Evolutionary conservation across 2,797 vertebrate genomes (phyloP), one percentile per base, ranked within the genome.

Genomic region (Octomys mimax): DNA sequence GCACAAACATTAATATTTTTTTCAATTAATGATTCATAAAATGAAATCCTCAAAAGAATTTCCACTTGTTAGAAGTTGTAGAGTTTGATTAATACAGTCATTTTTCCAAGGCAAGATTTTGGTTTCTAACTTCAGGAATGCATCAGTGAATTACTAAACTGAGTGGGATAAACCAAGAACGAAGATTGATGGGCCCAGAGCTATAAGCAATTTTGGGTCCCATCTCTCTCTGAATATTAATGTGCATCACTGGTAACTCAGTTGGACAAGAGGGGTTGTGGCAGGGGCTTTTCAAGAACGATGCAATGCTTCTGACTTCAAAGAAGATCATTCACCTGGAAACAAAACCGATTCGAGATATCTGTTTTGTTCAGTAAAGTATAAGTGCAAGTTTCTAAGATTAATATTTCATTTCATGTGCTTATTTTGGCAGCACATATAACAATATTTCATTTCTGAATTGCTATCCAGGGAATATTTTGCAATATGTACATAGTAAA

Each of bases 11-110:
- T 94, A 95, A 80, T 80, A n/a, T 92, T 92, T 64, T 95, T 95
- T 96, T 77, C 79, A 95, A 73, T 84, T 92, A 93, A 84, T 90
- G 54, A 46, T 71, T 90, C 93, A 93, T 93, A 92, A 96, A 86
- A 93, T 39, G 42, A 82, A 96, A 77, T 62, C 61, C 39, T 92
- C 68, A 54, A 13, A 68, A 88, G 62, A 26, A 91, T 91, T 91
- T 95, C 83, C 86, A 31, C 80, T 92, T 70, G 13, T 87, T 95
- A 49, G 42, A 91, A 95, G 54, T 78, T 91, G n/a, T 94, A 94
- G 12, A 68, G 13, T 94, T 97, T 96, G 90, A 89, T 91, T 92
- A 93, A 79, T 2, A 1, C 24, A 64, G 31, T 73, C 57, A 93
- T 95, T 89, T 95, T 89, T 92, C 84, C 70, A 73, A 66, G 26